phyloP scores from a whole-genome alignment of 2,797 vertebrate species.

The Bradypus variegatus region DNA sequence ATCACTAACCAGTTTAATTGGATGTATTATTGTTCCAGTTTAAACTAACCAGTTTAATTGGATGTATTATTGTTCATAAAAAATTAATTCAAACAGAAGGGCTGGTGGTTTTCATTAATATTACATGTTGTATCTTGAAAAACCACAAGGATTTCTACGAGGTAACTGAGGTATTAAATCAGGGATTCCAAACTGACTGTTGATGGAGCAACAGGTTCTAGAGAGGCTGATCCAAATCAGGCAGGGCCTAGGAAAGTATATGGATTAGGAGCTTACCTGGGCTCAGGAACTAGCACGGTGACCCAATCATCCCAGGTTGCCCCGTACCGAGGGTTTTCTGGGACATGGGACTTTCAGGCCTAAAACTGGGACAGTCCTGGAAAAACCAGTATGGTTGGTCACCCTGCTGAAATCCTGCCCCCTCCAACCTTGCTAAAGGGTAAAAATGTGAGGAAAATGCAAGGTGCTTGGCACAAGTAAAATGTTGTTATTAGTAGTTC shows the following conservation, averaged over 20 bases:
- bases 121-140: conserved; percentile 48
- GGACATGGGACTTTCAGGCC: accelerated
- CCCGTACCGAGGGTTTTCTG: not conserved
- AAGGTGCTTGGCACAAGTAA: not conserved
- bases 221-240: not conserved
- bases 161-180: conserved; percentile 25
- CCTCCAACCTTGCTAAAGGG: not conserved
- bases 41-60: conserved; percentile 47
- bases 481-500: too few species aligned
- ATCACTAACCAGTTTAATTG: conserved; percentile 37
- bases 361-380: too few species aligned
- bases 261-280: accelerated
- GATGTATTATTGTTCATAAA: conserved; percentile 59
- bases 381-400: not conserved
- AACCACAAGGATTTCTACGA: conserved; percentile 51
- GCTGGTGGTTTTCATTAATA: conserved; percentile 51
- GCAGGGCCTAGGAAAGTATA: not conserved
- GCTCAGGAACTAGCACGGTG: not conserved
- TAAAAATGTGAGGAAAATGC: not conserved
- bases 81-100: conserved; percentile 61
- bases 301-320: accelerated
- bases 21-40: conserved; percentile 55
- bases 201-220: not conserved
- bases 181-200: not conserved
- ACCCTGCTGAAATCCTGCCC: not conserved